Base-by-base conservation (phyloP, 2,888 invertebrate genomes). In the Drosophila gaucha region DNA sequence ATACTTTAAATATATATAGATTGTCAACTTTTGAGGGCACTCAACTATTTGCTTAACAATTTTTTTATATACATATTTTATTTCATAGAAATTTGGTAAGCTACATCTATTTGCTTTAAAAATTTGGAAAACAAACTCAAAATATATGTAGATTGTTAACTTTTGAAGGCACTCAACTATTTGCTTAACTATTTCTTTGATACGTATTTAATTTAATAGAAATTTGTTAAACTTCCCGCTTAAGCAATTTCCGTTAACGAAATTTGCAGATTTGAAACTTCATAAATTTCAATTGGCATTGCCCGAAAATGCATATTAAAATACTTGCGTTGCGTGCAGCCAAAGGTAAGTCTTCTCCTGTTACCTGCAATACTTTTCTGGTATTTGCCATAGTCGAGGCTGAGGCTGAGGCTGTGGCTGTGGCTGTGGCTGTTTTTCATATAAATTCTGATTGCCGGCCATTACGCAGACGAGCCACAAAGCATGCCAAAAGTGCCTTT, bases 361-460 rank as follows among this genome's bases (percentile, higher is more conserved):
- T 18, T 57, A 74, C 75, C 69, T 74, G 73, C 56, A 68, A 49
- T 52, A 49, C 38, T 39, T 36, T 47, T 36, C 55, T 33, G 58
- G 51, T 38, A 74, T 58, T 55, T 51, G 8, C 30, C 9, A n/a
- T 5, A 30, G 20, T n/a, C 49, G 44, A 68, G 67, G 80, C 60
- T 66, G 57, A 55, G 59, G 58, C 49, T 24, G 41, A 18, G 22
- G 24, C 41, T 14, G 4, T 2, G n/a, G 1, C 39, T 24, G 9
- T n/a, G 66, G 64, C 49, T 16, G 16, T 47, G 60, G 55, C 44
- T 58, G 57, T 77, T 63, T 62, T 77, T 80, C 67, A 80, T 77
- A 84, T 80, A 84, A 77, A 79, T 79, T 80, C 77, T 67, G 78
- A 77, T 78, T 54, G 60, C 59, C 39, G 55, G 54, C 57, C 66